A percentile compares a stretch with the other conserved stretches of the same genome.
These are phyloP conservation scores for Typhlomys cinereus DNA, from an alignment of 2,113 vertebrate genomes.

Conservation along the genomic window DNA sequence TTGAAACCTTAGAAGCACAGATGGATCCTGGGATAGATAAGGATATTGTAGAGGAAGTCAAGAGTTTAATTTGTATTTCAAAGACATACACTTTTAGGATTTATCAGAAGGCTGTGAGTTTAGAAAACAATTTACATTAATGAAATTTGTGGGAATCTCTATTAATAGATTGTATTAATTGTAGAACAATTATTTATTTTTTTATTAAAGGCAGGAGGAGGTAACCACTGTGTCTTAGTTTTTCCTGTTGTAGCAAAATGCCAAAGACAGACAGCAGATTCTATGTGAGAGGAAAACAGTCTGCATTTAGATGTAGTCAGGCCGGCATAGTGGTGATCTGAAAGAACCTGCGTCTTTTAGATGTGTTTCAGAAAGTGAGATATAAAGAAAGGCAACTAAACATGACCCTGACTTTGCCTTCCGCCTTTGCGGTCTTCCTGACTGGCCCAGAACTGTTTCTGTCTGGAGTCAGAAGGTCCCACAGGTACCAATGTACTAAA, in stretches of 20 bases:
- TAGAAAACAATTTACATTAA: constrained; percentile 23
- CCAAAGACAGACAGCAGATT: background rate
- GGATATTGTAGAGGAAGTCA: constrained; percentile 2
- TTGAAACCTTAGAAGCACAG: constrained; percentile 47
- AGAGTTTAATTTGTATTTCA: constrained; percentile 57
- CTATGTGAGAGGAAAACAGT: background rate
- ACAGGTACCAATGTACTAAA: background rate
- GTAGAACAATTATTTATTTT: constrained; percentile 3
- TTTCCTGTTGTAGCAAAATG: background rate
- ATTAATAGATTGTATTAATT: constrained; percentile 27
- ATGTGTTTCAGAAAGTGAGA: background rate
- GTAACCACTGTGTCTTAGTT: background rate
- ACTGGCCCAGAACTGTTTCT: background rate
- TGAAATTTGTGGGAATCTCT: constrained; percentile 47
- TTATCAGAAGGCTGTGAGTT: constrained; percentile 33
- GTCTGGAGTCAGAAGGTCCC: background rate
- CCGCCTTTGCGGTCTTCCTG: background rate
- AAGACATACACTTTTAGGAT: constrained; percentile 34
- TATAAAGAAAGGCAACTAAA: background rate
- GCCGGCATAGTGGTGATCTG: background rate
- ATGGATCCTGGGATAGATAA: constrained; percentile 1
- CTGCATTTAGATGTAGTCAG: background rate
- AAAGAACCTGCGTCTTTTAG: background rate
- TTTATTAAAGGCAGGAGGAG: constrained; percentile 36
- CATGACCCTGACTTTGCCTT: background rate